Evolutionary conservation across 2,888 invertebrate species (phyloP).

Genomic region (Seladonia tumulorum): DNA sequence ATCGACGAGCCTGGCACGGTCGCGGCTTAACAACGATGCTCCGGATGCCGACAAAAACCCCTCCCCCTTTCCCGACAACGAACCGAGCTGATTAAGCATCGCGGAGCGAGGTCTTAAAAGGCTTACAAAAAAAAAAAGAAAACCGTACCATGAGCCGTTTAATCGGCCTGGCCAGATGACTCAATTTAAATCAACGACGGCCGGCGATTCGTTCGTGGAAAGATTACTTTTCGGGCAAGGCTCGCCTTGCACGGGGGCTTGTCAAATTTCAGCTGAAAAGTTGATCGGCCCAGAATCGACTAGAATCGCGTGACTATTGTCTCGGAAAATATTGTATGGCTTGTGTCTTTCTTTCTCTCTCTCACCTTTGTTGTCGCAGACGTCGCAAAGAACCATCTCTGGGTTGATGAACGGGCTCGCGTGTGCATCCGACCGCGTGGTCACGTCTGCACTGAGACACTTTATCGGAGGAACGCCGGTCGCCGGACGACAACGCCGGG

Average conservation of each 20-base stretch:
- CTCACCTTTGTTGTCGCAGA: slow-evolving; percentile 79
- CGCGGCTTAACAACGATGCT: slow-evolving; percentile 12
- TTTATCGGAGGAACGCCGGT: slow-evolving; percentile 48
- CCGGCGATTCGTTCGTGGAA: slow-evolving; percentile 3
- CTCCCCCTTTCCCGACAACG: background rate
- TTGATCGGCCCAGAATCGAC: background rate
- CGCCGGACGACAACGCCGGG: slow-evolving; percentile 38
- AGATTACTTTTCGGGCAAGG: background rate
- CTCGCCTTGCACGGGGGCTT: background rate
- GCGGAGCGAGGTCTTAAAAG: background rate
- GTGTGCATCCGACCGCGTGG: slow-evolving; percentile 65
- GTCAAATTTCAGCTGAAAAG: background rate
- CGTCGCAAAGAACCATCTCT: slow-evolving; percentile 81
- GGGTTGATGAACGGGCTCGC: slow-evolving; percentile 27
- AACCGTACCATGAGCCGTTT: background rate
- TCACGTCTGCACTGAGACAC: slow-evolving; percentile 66
- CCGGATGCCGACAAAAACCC: background rate
- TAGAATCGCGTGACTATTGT: background rate
- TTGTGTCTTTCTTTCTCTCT: background rate
- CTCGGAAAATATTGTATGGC: background rate
- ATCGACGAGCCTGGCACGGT: slow-evolving; percentile 26
- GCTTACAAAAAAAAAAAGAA: background rate
- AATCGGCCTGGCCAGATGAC: background rate
- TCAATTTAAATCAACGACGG: background rate
- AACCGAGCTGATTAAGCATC: background rate